Evolutionary conservation across 2,888 invertebrate species (phyloP).

Genomic region (Horisme vitalbata): DNA sequence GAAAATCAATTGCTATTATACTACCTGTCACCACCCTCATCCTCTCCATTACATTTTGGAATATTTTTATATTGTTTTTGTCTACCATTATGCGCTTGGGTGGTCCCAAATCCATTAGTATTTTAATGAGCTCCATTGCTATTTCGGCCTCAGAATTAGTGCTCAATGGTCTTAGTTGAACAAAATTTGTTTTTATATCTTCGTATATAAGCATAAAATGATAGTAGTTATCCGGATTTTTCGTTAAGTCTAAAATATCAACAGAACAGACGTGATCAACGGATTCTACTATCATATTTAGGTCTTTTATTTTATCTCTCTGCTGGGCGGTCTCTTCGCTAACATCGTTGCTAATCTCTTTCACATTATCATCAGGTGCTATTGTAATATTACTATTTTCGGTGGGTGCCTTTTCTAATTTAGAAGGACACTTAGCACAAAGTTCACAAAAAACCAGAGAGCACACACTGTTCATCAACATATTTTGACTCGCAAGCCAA

Average conservation of each 20-base stretch:
- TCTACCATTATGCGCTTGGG: constrained; percentile 19
- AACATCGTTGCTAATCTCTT: too few species aligned
- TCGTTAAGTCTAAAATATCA: constrained; percentile 14
- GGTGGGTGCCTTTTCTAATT: neutral
- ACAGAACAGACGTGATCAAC: constrained; percentile 8
- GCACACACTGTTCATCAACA: constrained; percentile 8
- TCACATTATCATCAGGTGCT: too few species aligned
- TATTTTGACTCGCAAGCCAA: constrained; percentile 9
- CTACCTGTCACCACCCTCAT: neutral
- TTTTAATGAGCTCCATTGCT: constrained; percentile 14
- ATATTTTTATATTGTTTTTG: neutral
- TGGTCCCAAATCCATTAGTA: constrained; percentile 23
- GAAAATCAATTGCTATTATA: constrained; percentile 2
- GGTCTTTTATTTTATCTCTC: too few species aligned
- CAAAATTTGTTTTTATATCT: constrained; percentile 15
- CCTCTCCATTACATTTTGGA: neutral
- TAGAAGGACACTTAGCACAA: constrained; percentile 3
- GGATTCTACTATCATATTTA: neutral
- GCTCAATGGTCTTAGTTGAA: constrained; percentile 24
- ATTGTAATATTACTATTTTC: too few species aligned
- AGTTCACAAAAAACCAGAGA: constrained; percentile 1
- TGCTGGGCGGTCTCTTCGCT: too few species aligned
- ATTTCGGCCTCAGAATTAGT: constrained; percentile 6
- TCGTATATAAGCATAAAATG: constrained; percentile 18
- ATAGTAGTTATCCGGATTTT: constrained; percentile 3